These are phyloP conservation scores for Caenorhabditis imperialis DNA, from an alignment of 2,888 invertebrate genomes.

Conservation along the genomic window DNA sequence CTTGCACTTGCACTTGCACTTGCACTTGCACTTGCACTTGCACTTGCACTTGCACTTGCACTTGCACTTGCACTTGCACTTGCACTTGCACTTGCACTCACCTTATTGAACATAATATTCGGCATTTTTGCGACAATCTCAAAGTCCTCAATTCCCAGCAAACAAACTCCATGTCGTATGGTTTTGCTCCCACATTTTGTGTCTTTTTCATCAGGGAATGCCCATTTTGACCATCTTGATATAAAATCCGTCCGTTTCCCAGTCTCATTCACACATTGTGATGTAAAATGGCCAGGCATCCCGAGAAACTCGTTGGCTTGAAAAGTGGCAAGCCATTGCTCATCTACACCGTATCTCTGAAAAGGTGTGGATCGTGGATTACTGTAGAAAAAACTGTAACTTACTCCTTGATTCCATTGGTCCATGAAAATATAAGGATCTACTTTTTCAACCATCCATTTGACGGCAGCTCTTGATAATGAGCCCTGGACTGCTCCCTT, in stretches of 20 bases:
- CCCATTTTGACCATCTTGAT: conserved; percentile 58
- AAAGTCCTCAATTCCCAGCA: conserved; percentile 57
- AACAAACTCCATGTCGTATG: conserved; percentile 52
- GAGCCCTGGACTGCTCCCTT: conserved; percentile 59
- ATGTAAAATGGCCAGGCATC: conserved; percentile 56
- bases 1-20: too few species aligned
- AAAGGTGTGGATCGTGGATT: background rate
- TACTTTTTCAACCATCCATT: conserved; percentile 43
- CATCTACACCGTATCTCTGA: conserved; percentile 54
- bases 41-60: too few species aligned
- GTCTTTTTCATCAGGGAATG: conserved; percentile 25
- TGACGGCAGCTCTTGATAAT: conserved; percentile 46
- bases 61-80: too few species aligned
- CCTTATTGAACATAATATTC: conserved; percentile 56
- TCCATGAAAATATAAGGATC: conserved; percentile 35
- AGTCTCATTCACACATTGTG: conserved; percentile 32
- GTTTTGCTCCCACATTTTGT: conserved; percentile 39
- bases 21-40: too few species aligned
- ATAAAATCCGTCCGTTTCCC: conserved; percentile 41
- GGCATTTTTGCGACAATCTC: conserved; percentile 46
- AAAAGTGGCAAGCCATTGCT: conserved; percentile 46
- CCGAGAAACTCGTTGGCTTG: conserved; percentile 48
- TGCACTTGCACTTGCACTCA: too few species aligned
- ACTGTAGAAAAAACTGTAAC: background rate
- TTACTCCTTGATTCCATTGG: conserved; percentile 37